Conservation (phyloP, 2,797 vertebrate genomes). For the Scyliorhinus canicula region DNA sequence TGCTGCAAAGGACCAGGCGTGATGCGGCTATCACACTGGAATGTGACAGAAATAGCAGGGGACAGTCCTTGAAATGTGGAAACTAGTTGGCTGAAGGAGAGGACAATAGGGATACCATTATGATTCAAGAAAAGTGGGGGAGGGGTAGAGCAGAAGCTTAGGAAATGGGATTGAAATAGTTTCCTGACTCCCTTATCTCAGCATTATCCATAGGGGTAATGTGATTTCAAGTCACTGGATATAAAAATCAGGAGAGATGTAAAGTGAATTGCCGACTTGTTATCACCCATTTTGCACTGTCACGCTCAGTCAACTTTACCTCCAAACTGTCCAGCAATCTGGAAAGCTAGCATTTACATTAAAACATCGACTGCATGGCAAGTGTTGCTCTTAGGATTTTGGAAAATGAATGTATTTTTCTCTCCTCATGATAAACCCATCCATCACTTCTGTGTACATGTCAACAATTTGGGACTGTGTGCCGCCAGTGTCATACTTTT, state of each 20-base stretch:
- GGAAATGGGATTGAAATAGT: background rate
- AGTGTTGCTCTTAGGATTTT: background rate
- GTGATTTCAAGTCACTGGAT: background rate
- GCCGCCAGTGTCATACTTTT: background rate
- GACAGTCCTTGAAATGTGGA: too few species aligned
- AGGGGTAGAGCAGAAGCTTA: background rate
- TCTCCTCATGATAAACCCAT: background rate
- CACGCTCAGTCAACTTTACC: background rate
- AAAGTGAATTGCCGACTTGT: background rate
- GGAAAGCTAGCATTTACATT: background rate
- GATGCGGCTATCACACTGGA: too few species aligned
- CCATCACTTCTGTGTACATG: background rate
- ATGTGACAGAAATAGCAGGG: background rate
- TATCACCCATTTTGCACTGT: background rate
- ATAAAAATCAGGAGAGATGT: background rate
- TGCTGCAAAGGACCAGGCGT: background rate
- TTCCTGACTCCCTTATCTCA: background rate
- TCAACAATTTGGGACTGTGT: background rate
- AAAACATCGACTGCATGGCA: background rate
- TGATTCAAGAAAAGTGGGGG: background rate
- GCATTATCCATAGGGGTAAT: background rate
- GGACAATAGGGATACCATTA: background rate
- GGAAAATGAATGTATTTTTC: constrained; percentile 18
- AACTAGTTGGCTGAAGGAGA: background rate
- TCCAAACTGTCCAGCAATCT: background rate